Percentiles rank a stretch among this genome's conserved stretches.
Evolutionary conservation across 2,888 invertebrate genomes (phyloP).

Genomic region (Polymixis lichenea): DNA sequence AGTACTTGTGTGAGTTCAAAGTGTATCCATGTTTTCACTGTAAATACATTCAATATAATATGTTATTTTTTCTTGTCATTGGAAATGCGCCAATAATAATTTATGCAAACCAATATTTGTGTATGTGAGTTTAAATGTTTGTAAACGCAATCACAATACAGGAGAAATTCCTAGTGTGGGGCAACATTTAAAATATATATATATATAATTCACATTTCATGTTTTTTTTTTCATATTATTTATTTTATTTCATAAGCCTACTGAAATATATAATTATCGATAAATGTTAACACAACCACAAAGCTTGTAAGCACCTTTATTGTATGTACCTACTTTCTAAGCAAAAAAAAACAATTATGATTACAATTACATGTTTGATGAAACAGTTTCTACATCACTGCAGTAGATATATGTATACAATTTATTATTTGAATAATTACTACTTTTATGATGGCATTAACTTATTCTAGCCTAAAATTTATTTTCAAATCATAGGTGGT

Average conservation of each 20-base stretch:
- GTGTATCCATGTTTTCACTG: background rate
- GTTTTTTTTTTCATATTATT: background rate
- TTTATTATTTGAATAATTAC: background rate
- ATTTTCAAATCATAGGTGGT: background rate
- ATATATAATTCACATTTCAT: background rate
- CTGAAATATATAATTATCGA: background rate
- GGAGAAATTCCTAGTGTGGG: too few species aligned
- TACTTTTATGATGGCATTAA: background rate
- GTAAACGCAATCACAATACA: too few species aligned
- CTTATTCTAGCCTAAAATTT: background rate
- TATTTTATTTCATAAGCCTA: background rate
- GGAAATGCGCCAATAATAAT: background rate
- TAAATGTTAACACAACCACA: background rate
- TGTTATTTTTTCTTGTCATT: background rate
- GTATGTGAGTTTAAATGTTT: too few species aligned
- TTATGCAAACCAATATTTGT: background rate
- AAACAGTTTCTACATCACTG: background rate
- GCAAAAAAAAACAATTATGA: too few species aligned
- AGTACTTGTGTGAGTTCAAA: background rate
- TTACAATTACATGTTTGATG: background rate
- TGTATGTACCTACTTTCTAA: too few species aligned
- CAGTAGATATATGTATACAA: conserved; percentile 3
- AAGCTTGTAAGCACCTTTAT: too few species aligned
- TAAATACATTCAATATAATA: background rate
- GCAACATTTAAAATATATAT: too few species aligned